These are phyloP conservation scores for Drosophila mettleri DNA, from an alignment of 2,888 invertebrate species.

Conservation along the genomic window DNA sequence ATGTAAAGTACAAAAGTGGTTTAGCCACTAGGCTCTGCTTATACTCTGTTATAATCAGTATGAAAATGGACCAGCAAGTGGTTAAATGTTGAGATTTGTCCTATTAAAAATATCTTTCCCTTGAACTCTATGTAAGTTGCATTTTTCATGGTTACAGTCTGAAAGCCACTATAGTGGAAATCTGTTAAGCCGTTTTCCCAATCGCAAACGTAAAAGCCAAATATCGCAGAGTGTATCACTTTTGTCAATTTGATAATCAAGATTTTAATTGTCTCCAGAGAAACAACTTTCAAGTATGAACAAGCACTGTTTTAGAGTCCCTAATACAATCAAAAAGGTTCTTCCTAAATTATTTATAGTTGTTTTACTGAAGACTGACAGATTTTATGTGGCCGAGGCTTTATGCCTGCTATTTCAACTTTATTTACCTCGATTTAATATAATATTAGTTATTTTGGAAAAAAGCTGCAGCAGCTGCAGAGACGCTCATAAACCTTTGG, in stretches of 20 bases:
- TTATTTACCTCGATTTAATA: slow-evolving; percentile 18
- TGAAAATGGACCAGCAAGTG: background rate
- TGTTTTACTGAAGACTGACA: background rate
- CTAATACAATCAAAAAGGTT: background rate
- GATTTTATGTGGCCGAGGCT: background rate
- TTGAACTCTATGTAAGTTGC: background rate
- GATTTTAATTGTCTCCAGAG: background rate
- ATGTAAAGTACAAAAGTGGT: slow-evolving; percentile 73
- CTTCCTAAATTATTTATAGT: background rate
- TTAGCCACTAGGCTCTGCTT: slow-evolving; percentile 60
- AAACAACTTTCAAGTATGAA: background rate
- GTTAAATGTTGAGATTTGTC: background rate
- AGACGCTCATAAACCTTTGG: slow-evolving; percentile 66
- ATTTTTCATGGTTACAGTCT: too few relatives aligned
- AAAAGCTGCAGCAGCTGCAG: slow-evolving; percentile 56
- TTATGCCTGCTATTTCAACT: slow-evolving; percentile 20
- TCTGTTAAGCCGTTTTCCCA: too few relatives aligned
- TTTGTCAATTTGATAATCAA: background rate
- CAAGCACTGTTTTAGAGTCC: background rate
- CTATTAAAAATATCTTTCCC: background rate
- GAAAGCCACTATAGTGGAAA: too few relatives aligned
- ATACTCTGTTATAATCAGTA: slow-evolving; percentile 2
- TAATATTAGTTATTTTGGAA: slow-evolving; percentile 41
- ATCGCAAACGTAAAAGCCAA: too few relatives aligned
- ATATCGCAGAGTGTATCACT: too few relatives aligned